Conservation (phyloP, 1,140 invertebrate genomes). For the Brachionus calyciflorus region DNA sequence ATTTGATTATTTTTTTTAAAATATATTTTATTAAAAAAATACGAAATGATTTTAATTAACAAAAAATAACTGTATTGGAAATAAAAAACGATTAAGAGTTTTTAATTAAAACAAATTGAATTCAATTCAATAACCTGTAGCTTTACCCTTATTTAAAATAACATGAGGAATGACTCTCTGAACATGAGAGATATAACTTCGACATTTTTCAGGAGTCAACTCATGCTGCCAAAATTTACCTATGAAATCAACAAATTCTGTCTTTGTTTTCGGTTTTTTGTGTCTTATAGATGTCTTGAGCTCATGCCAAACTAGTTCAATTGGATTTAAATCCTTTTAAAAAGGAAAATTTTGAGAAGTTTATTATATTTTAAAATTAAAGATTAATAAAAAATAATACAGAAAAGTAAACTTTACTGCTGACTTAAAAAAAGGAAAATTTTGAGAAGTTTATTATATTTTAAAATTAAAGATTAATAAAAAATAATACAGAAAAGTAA, state of each 20-base stretch:
- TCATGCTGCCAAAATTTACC: conserved; percentile 1
- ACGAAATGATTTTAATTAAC: no score
- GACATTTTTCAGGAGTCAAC: conserved; percentile 24
- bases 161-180: conserved; percentile 20
- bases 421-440: not conserved
- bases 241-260: conserved; percentile 1
- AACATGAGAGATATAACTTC: conserved; percentile 6
- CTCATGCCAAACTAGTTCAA: conserved; percentile 10
- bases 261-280: conserved; percentile 20
- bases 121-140: conserved; percentile 8
- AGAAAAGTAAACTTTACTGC: no score
- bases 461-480: no score
- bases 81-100: no score
- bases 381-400: no score
- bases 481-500: no score
- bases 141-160: conserved; percentile 16
- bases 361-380: no score
- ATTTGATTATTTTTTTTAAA: no score
- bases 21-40: no score
- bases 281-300: conserved; percentile 10
- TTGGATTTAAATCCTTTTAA: conserved; percentile 22
- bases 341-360: not conserved
- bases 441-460: no score
- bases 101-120: no score
- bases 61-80: no score